A percentile compares a stretch with the other conserved stretches of the same genome.
Conservation (phyloP, 2,888 invertebrate genomes). For the Sturmia bella region DNA sequence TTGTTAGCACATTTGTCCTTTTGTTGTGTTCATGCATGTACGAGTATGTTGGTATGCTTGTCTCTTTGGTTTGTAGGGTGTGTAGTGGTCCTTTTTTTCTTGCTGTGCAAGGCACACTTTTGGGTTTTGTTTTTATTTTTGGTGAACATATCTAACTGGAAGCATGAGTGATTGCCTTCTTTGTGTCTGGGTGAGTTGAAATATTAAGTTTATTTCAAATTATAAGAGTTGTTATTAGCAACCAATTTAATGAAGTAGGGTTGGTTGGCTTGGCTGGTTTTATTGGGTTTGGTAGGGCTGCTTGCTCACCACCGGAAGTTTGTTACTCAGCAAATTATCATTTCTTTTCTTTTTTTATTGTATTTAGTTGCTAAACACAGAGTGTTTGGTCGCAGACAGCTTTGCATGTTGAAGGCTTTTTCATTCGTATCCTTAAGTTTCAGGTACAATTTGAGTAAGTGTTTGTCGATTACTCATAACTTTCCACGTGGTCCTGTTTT, state of each 20-base stretch:
- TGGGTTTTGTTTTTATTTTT: constrained; percentile 12
- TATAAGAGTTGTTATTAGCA: constrained; percentile 65
- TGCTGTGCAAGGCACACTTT: constrained; percentile 62
- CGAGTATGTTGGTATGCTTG: too few species aligned
- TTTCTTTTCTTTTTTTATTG: constrained; percentile 34
- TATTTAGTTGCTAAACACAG: background rate
- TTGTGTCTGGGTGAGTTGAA: constrained; percentile 25
- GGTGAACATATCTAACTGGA: too few species aligned
- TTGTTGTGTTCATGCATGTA: too few species aligned
- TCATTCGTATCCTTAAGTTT: constrained; percentile 52
- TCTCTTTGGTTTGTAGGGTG: constrained; percentile 51
- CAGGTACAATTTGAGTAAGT: constrained; percentile 2
- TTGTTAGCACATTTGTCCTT: constrained; percentile 47
- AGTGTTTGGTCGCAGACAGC: constrained; percentile 43
- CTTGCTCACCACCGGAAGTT: constrained; percentile 65
- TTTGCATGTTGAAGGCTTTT: constrained; percentile 52
- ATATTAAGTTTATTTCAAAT: constrained; percentile 21
- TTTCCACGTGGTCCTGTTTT: constrained; percentile 67
- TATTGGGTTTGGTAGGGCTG: constrained; percentile 50
- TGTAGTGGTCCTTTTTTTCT: constrained; percentile 61
- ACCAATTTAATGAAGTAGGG: constrained; percentile 51
- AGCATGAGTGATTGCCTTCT: constrained; percentile 42
- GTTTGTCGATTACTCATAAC: constrained; percentile 63
- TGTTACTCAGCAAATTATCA: constrained; percentile 69
- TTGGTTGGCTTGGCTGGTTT: constrained; percentile 41